Conservation (phyloP, 2,888 invertebrate species). For the Conus canariensis region DNA sequence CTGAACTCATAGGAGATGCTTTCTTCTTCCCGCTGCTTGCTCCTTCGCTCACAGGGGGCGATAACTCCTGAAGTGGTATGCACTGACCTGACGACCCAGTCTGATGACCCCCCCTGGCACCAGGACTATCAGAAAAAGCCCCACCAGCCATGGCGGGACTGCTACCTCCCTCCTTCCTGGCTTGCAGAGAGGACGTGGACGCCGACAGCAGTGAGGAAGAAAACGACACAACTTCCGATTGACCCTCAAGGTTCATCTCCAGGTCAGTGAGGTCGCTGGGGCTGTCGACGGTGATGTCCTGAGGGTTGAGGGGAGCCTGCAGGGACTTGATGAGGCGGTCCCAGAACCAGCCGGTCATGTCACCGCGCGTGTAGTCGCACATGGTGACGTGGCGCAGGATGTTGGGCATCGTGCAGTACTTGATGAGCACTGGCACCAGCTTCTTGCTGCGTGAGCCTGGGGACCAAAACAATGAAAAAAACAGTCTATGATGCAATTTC, state of each 20-base stretch:
- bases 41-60: neutral
- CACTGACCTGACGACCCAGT: neutral
- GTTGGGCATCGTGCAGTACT: slow-evolving; percentile 61
- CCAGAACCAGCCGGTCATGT: slow-evolving; percentile 82
- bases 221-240: neutral
- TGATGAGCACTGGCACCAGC: slow-evolving; percentile 71
- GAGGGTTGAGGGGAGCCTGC: slow-evolving; percentile 84
- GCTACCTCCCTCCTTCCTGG: neutral
- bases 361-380: slow-evolving; percentile 69
- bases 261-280: slow-evolving; percentile 27
- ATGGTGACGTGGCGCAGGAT: slow-evolving; percentile 67
- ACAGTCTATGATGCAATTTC: too few species aligned
- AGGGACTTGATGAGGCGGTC: slow-evolving; percentile 90
- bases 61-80: neutral
- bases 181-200: neutral
- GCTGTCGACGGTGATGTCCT: slow-evolving; percentile 38
- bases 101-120: too few species aligned
- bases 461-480: too few species aligned
- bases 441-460: slow-evolving; percentile 72
- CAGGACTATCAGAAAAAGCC: neutral
- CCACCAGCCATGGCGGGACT: neutral
- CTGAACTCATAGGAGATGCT: too few species aligned
- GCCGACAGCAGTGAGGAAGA: neutral
- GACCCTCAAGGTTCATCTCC: neutral
- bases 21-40: neutral